phyloP scores from a whole-genome alignment of 2,888 invertebrate species.

The Epirrita christyi region DNA sequence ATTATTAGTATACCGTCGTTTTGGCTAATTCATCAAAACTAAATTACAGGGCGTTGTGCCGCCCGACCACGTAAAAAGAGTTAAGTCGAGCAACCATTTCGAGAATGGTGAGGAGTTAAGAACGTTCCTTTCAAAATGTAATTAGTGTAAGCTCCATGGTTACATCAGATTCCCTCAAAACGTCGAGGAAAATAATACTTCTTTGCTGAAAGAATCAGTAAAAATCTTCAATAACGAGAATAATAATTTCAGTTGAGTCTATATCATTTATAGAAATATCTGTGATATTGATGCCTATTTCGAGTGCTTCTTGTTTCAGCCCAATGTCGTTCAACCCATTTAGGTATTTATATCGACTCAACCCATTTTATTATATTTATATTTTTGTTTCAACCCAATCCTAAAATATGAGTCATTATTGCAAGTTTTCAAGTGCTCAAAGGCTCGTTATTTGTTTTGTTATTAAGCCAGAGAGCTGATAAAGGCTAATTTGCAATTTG shows the following conservation, averaged over 20 bases:
- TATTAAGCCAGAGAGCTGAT: slow-evolving; percentile 24
- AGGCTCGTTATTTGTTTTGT: slow-evolving; percentile 8
- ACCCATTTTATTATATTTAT: no score
- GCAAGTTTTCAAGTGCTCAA: slow-evolving; percentile 8
- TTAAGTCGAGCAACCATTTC: slow-evolving; percentile 34
- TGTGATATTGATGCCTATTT: slow-evolving; percentile 14
- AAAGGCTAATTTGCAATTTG: slow-evolving; percentile 37
- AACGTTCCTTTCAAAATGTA: slow-evolving; percentile 16
- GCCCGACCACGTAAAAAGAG: slow-evolving; percentile 49
- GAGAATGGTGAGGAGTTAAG: slow-evolving; percentile 31
- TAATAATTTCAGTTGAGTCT: no score
- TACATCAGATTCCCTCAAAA: background rate
- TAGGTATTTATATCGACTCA: no score
- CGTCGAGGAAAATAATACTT: background rate
- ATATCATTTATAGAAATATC: background rate
- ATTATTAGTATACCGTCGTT: slow-evolving; percentile 65
- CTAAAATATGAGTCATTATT: no score
- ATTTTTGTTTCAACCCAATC: no score
- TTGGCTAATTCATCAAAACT: slow-evolving; percentile 71
- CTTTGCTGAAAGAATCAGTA: no score
- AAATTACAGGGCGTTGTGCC: slow-evolving; percentile 68
- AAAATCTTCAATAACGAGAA: no score
- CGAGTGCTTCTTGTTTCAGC: no score
- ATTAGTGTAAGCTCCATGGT: background rate
- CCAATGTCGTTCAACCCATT: no score